Conservation (phyloP, 2,113 vertebrate genomes). For the Eptatretus burgeri region DNA sequence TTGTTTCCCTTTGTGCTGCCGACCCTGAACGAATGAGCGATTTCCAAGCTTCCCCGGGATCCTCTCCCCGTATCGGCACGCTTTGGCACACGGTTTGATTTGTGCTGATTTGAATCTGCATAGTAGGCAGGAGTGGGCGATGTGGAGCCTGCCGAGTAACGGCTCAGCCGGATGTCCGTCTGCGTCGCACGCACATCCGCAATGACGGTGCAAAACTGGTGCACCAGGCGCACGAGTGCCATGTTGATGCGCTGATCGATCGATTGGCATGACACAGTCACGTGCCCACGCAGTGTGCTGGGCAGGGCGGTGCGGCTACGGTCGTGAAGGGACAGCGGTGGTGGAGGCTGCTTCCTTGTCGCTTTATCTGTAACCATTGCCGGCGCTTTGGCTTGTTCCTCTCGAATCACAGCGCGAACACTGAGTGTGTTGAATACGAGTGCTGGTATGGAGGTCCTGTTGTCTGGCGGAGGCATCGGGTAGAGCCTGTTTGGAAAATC, state of each 20-base stretch:
- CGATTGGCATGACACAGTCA: slow-evolving; percentile 76
- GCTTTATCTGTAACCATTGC: background rate
- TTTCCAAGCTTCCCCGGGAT: slow-evolving; percentile 18
- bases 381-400: slow-evolving; percentile 28
- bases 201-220: slow-evolving; percentile 96
- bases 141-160: slow-evolving; percentile 75
- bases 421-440: slow-evolving; percentile 89
- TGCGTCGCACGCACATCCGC: slow-evolving; percentile 92
- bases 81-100: no score
- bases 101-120: slow-evolving; percentile 13
- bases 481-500: no score
- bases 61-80: no score
- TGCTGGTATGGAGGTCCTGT: slow-evolving; percentile 34
- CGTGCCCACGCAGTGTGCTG: slow-evolving; percentile 80
- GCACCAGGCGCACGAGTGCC: slow-evolving; percentile 84
- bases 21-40: slow-evolving; percentile 45
- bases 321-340: background rate
- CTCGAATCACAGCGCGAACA: slow-evolving; percentile 69
- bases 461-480: no score
- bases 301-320: slow-evolving; percentile 25
- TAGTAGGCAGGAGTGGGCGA: slow-evolving; percentile 85
- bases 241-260: slow-evolving; percentile 95
- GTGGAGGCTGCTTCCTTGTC: no score
- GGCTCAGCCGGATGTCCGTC: slow-evolving; percentile 85
- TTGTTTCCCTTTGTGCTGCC: slow-evolving; percentile 21